Evolutionary conservation across 2,888 invertebrate species (phyloP).

Genomic region (Aspidapion aeneum): DNA sequence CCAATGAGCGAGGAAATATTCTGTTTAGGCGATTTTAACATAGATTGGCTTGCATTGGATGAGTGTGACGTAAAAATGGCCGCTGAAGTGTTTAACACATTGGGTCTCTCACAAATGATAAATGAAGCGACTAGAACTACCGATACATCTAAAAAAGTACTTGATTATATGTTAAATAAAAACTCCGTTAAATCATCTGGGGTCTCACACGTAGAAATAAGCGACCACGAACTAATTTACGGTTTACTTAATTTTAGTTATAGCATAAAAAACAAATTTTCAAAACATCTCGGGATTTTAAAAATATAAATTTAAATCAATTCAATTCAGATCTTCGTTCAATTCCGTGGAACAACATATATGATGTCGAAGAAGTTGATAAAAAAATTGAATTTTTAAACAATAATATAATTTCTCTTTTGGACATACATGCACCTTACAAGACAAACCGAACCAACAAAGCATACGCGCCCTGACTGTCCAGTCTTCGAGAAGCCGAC

Average conservation of each 20-base stretch:
- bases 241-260: too few species aligned
- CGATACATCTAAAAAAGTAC: neutral
- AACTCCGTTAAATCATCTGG: neutral
- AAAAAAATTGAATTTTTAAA: too few species aligned
- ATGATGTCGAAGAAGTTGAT: too few species aligned
- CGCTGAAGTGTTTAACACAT: neutral
- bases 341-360: too few species aligned
- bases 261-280: too few species aligned
- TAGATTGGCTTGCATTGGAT: too few species aligned
- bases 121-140: neutral
- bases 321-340: too few species aligned
- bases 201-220: too few species aligned
- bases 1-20: neutral
- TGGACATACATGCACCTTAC: constrained; percentile 11
- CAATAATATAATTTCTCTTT: constrained; percentile 1
- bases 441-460: constrained; percentile 3
- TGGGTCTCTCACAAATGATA: neutral
- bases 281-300: too few species aligned
- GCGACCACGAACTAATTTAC: neutral
- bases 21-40: neutral
- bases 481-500: too few species aligned
- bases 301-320: too few species aligned
- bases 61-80: neutral
- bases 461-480: constrained; percentile 9
- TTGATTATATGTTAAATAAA: neutral